Conservation (phyloP, 2,888 invertebrate species). For the Altica lythri region DNA sequence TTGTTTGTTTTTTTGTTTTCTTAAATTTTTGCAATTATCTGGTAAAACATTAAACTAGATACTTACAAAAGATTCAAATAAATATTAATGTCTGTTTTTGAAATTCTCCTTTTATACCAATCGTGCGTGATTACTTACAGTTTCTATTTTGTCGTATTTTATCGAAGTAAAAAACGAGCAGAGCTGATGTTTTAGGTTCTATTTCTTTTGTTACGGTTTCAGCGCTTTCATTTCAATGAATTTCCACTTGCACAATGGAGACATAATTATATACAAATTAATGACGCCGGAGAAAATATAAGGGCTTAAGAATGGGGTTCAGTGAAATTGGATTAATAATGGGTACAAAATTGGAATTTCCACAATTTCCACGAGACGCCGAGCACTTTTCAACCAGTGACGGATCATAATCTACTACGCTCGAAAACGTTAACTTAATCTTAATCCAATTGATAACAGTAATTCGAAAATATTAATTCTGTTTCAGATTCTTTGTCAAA, state of each 20-base stretch:
- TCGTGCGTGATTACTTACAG: conserved; percentile 17
- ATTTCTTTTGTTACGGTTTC: conserved; percentile 15
- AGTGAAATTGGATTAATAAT: conserved; percentile 31
- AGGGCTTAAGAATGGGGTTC: conserved; percentile 24
- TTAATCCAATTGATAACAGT: no score
- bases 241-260: conserved; percentile 30
- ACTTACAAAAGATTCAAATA: background rate
- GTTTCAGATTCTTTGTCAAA: no score
- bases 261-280: conserved; percentile 36
- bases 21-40: no score
- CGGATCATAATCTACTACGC: no score
- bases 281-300: conserved; percentile 24
- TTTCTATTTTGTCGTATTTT: conserved; percentile 21
- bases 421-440: no score
- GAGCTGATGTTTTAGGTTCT: conserved; percentile 28
- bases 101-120: conserved; percentile 15
- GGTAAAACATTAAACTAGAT: no score
- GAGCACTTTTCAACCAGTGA: conserved; percentile 31
- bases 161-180: conserved; percentile 15
- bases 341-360: conserved; percentile 29
- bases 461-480: no score
- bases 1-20: no score
- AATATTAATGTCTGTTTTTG: no score
- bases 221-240: conserved; percentile 26
- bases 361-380: conserved; percentile 27